Percentiles rank a stretch among this genome's conserved stretches.
Conservation (phyloP, 2,797 vertebrate genomes). For the Amphiprion clarkii region DNA sequence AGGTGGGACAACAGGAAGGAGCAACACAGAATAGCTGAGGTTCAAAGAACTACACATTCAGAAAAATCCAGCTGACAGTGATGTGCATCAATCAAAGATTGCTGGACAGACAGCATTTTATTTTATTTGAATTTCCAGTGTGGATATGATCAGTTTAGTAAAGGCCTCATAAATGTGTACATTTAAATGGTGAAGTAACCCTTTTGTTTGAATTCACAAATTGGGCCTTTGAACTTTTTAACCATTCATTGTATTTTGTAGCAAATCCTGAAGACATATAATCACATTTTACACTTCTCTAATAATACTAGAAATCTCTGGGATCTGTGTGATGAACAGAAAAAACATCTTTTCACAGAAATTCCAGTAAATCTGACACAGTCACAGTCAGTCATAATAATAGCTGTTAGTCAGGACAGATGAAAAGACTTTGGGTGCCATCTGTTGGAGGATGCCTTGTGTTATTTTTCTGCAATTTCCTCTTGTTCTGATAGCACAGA, state of each 20-base stretch:
- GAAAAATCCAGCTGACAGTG: background rate
- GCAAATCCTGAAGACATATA: too few species aligned
- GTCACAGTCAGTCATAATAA: background rate
- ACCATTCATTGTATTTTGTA: too few species aligned
- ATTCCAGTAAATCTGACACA: background rate
- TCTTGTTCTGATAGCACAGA: constrained; percentile 27
- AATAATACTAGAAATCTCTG: background rate
- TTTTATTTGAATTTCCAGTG: background rate
- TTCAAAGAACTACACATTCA: background rate
- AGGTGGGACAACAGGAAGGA: constrained; percentile 78
- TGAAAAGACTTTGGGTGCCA: constrained; percentile 15
- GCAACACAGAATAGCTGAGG: background rate
- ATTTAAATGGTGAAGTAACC: background rate
- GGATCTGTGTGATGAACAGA: background rate
- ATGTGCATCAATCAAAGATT: background rate
- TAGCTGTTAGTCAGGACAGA: background rate
- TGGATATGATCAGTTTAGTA: background rate
- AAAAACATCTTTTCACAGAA: background rate
- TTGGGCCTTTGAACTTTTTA: background rate
- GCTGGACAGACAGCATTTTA: background rate
- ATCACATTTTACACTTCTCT: too few species aligned
- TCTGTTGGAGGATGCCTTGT: constrained; percentile 8
- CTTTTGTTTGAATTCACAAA: background rate
- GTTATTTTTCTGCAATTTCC: constrained; percentile 21
- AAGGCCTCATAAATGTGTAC: background rate